Evolutionary conservation across 2,888 invertebrate genomes (phyloP).

Genomic region (Drosophila sordidula): DNA sequence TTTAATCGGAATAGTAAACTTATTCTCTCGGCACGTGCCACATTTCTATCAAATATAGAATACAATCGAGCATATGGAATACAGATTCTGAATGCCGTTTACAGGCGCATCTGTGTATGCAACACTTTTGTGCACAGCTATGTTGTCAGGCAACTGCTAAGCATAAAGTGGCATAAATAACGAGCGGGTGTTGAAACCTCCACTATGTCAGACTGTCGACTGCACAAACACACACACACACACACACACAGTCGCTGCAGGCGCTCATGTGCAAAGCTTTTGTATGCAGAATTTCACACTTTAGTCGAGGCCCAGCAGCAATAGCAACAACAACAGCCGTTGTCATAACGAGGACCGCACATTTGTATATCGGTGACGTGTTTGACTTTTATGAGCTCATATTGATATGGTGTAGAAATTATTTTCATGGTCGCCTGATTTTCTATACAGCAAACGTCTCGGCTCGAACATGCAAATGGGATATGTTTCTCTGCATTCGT

Average conservation of each 20-base stretch:
- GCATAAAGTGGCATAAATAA: slow-evolving; percentile 58
- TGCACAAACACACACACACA: slow-evolving; percentile 33
- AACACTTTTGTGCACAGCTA: not conserved
- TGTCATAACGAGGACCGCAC: slow-evolving; percentile 38
- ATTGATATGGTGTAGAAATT: slow-evolving; percentile 67
- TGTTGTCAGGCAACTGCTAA: slow-evolving; percentile 43
- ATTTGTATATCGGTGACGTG: slow-evolving; percentile 50
- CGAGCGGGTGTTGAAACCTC: slow-evolving; percentile 37
- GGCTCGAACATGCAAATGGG: slow-evolving; percentile 58
- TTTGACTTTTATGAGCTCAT: slow-evolving; percentile 76
- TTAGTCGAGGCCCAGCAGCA: slow-evolving; percentile 18
- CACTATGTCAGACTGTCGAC: slow-evolving; percentile 37
- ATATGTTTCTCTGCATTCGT: not conserved
- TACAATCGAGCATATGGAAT: not conserved
- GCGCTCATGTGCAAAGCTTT: slow-evolving; percentile 71
- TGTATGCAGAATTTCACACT: slow-evolving; percentile 61
- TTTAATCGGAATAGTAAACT: slow-evolving; percentile 2
- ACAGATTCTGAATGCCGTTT: not conserved
- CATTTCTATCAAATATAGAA: not conserved
- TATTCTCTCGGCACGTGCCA: too few species aligned
- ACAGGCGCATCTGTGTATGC: not conserved
- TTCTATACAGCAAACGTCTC: slow-evolving; percentile 35
- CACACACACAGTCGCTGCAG: slow-evolving; percentile 11
- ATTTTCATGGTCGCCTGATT: slow-evolving; percentile 75
- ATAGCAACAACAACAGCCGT: not conserved